Evolutionary conservation across 2,888 invertebrate species (phyloP), one percentile per base, ranked within the genome.

Genomic region (Hirtodrosophila histrioides): DNA sequence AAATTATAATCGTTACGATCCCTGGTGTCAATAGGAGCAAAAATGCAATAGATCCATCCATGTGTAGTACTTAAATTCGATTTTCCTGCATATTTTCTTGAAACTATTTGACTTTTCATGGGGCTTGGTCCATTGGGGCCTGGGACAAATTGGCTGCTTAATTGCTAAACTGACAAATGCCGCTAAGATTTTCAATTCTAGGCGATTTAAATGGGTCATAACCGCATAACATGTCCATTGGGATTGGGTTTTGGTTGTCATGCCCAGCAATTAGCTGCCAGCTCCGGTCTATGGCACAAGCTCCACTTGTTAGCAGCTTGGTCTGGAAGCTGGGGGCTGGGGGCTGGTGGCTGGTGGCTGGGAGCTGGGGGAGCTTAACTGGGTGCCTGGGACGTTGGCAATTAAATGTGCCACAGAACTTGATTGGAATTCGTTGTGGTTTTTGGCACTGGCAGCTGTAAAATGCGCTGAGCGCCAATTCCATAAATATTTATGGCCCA

Each of bases 371-470:
- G 8, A 4, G 4, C 6, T 23, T 27, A 5, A 6, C 27, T 27
- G 27, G 27, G 4, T 27, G 27, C 6, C 24, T 11, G 57, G 54
- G 65, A 50, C 12, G 33, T 35, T 31, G 83, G 76, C 69, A 88
- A 88, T 88, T 88, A 86, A 86, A 60, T 79, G 67, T 57, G 65
- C 72, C 84, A 56, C 86, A 75, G 51, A 72, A 64, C 63, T 75
- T 86, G 76, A 81, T 81, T 81, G 79, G 61, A 82, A 88, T 78
- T 69, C 72, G 63, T 66, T 79, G 81, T 65, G 86, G 80, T 69
- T 62, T 55, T 55, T 40, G 56, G 29, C 44, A 41, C 36, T 36
- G 53, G 44, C 63, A 69, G 55, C 45, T 56, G 48, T 56, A 49
- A 62, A 75, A 43, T 69, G 41, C 10, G 29, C 23, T 11, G 12